Base-by-base conservation (phyloP, 2,888 invertebrate species). In the Trissolcus japonicus region DNA sequence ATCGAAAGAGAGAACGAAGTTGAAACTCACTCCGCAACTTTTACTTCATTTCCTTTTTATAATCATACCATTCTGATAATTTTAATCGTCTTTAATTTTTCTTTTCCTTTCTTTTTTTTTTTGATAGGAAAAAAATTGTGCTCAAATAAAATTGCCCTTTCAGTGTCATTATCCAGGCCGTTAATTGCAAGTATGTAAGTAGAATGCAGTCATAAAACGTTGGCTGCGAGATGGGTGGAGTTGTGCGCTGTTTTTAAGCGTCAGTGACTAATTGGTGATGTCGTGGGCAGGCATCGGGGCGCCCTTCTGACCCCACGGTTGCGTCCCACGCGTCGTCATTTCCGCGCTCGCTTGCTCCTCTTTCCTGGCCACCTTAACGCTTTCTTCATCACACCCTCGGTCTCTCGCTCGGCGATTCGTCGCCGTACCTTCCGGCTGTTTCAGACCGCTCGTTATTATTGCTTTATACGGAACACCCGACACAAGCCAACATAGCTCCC, bases 201-300 rank as follows among this genome's bases (percentile, higher is more conserved):
- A 66, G 75, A 68, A 74, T 69, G 63, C 66, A 63, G 81, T 79
- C 80, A 83, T 85, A 84, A 85, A 85, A 85, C 82, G 83, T 83
- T 65, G 78, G 80, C 62, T 79, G 82, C 81, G 80, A 82, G 80
- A 79, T 84, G 80, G 83, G 84, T 83, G 83, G 84, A 82, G 83
- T 83, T 65, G 84, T 86, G 85, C 83, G 86, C 84, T 87, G 88
- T 88, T 89, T 89, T 89, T 86, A 86, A 88, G 86, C 87, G 87
- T 86, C 83, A 84, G 85, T 88, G 86, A 88, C 88, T 88, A 88
- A 89, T 89, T 87, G 88, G 86, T 85, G 86, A 88, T 88, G 88
- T 89, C 88, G 88, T 82, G 86, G 87, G 86, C 88, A 89, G 88
- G 87, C 88, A 84, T 86, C 84, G 86, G 86, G 86, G 85, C 85